Evolutionary conservation across 2,797 vertebrate species (phyloP), one percentile per base, ranked within the genome.

Genomic region (Clamator glandarius): DNA sequence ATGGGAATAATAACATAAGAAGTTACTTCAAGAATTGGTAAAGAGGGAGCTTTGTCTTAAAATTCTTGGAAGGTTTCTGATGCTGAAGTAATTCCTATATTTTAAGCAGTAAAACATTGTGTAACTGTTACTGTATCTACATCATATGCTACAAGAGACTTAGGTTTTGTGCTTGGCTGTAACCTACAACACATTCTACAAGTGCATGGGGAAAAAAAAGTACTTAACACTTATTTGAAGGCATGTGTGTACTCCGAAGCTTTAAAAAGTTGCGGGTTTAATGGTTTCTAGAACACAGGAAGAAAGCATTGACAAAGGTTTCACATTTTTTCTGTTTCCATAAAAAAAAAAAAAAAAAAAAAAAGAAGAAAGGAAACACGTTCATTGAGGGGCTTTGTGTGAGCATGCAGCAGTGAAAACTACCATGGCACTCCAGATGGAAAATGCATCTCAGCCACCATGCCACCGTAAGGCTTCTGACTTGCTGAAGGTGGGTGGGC

Each of bases 401-500:
- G 70, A 88, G 67, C 36, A 14, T 4, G n/a, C 12, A 50, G 83
- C 57, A 90, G 48, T 64, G 84, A 78, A 74, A 96, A 85, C 75
- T 42, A 92, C 69, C 85, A 92, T 7, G 4, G 70, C 0, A 4
- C 95, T 77, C 87, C 96, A 92, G 84, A 93, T 88, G 85, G 92
- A 87, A 89, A 96, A 96, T 5, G 48, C 64, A 87, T 91, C 89
- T 88, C 1, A 0, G 58, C 62, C 76, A 92, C 58, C 42, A 58
- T 11, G n/a, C 83, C 84, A 58, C 67, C 92, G 35, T 75, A 55
- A 5, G 81, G 85, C 35, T 93, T 94, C 88, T 67, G 24, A 66
- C 76, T 94, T 80, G 69, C 62, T 93, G 90, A 96, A 84, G 85
- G 93, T 96, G 87, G 93, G 87, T 90, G 90, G 93, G 92, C 92